Percentiles rank a stretch among this genome's conserved stretches.
Evolutionary conservation across 2,113 vertebrate species (phyloP).

Genomic region (Cephalopholis sonnerati): DNA sequence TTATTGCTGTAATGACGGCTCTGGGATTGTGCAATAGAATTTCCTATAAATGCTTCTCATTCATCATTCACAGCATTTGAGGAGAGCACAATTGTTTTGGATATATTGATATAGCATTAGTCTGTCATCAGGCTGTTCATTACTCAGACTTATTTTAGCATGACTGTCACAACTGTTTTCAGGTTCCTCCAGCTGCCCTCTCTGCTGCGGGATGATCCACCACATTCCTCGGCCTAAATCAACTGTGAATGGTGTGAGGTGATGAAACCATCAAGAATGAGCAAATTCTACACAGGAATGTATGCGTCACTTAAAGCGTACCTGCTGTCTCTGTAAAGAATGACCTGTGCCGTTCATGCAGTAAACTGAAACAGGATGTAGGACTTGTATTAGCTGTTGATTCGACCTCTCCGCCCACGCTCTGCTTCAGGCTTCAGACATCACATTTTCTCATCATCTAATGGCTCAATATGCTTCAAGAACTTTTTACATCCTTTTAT

Average conservation of each 20-base stretch:
- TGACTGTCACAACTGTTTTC: constrained; percentile 76
- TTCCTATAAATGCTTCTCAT: constrained; percentile 19
- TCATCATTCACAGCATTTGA: constrained; percentile 41
- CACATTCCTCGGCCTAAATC: constrained; percentile 72
- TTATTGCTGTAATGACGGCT: background rate
- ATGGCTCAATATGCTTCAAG: constrained; percentile 42
- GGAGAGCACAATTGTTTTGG: constrained; percentile 43
- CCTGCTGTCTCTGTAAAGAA: background rate
- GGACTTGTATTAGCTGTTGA: background rate
- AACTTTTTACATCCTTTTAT: constrained; percentile 53
- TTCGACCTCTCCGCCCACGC: constrained; percentile 10
- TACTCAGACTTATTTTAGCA: constrained; percentile 68
- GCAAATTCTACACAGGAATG: constrained; percentile 42
- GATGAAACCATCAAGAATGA: constrained; percentile 76
- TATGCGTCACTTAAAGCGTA: constrained; percentile 19
- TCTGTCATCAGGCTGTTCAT: constrained; percentile 76
- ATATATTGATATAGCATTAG: constrained; percentile 58
- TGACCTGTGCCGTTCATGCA: background rate
- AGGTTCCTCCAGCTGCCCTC: constrained; percentile 64
- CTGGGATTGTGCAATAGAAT: background rate
- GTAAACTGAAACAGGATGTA: constrained; percentile 12
- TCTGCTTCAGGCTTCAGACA: constrained; percentile 55
- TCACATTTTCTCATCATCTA: constrained; percentile 49
- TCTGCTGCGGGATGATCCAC: constrained; percentile 57
- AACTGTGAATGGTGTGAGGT: constrained; percentile 67